Evolutionary conservation across 1,140 invertebrate genomes (phyloP).

Genomic region (Aporrectodea caliginosa): DNA sequence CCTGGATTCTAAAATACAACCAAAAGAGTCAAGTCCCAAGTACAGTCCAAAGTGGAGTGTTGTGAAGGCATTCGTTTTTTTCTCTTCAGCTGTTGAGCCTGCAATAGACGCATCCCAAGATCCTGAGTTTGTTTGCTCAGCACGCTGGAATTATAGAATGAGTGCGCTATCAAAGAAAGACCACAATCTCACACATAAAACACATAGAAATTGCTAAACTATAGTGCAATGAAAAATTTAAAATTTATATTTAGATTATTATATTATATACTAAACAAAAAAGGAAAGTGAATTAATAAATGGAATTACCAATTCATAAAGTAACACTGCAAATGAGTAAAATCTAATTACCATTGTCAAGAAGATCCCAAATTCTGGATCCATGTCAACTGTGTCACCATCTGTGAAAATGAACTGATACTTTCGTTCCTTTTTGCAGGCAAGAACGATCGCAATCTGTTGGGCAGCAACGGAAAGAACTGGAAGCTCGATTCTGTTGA

Average conservation of each 20-base stretch:
- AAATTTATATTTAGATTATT: too few relatives aligned
- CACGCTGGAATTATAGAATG: too few relatives aligned
- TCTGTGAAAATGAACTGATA: constrained; percentile 87
- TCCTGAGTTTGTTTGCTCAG: too few relatives aligned
- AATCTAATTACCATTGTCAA: constrained; percentile 95
- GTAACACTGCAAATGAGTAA: too few relatives aligned
- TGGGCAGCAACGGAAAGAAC: constrained; percentile 94
- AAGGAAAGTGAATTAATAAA: neutral
- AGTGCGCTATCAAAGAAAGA: too few relatives aligned
- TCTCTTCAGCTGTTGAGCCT: neutral
- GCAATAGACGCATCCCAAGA: neutral
- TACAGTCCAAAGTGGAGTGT: neutral
- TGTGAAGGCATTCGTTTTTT: neutral
- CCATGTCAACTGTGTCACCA: constrained; percentile 87
- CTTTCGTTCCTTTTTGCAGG: constrained; percentile 87
- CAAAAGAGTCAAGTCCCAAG: neutral
- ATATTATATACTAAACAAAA: too few relatives aligned
- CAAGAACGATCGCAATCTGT: constrained; percentile 85
- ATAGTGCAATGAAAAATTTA: too few relatives aligned
- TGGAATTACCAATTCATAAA: neutral
- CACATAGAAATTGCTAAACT: too few relatives aligned
- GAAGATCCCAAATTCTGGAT: constrained; percentile 94
- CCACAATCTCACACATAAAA: too few relatives aligned
- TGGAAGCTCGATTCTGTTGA: constrained; percentile 91
- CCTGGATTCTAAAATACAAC: constrained; percentile 73